Evolutionary conservation across 2,888 invertebrate genomes (phyloP), one percentile per base, ranked within the genome.

Genomic region (Hyles lineata): DNA sequence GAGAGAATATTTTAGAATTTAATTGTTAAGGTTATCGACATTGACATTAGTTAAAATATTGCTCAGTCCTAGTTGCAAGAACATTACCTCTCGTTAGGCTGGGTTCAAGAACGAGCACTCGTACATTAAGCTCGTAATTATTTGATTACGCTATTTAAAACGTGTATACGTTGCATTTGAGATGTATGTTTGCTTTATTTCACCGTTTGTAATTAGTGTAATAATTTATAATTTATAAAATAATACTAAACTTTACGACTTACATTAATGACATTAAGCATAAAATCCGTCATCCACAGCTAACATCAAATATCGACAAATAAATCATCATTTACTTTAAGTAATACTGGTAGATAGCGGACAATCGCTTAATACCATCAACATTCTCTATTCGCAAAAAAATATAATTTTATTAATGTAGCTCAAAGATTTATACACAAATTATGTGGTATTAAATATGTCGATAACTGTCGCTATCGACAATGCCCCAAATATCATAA

Each of bases 171-270:
- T 35, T 43, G 11, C 11, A 1, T 43, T 9, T 4, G 8, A 0
- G 23, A 7, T 60, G 17, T 43, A 17, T 67, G 17, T 43, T 67
- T 67, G 43, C 43, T 21, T 67, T 67, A 67, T 50, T 67, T 50
- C 43, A 23, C 50, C 21, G 23, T 17, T 23, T 23, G 63, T 63
- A 21, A 21, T 43, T 43, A 15, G 21, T 63, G 63, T 63, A 43
- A 63, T 35, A 15, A 15, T 35, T 5, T 67, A 6, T n/a, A n/a
- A n/a, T n/a, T n/a, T n/a, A n/a, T n/a, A n/a, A n/a, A n/a, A n/a
- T n/a, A n/a, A n/a, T 11, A 5, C 43, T 23, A 50, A 5, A 63
- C 17, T 55, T 55, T n/a, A 55, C 17, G n/a, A 55, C n/a, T n/a
- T 55, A 15, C 19, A 4, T 50, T 17, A 50, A 23, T 67, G 50